These are phyloP conservation scores for Lophius piscatorius DNA, from an alignment of 2,113 vertebrate genomes.

Conservation along the genomic window DNA sequence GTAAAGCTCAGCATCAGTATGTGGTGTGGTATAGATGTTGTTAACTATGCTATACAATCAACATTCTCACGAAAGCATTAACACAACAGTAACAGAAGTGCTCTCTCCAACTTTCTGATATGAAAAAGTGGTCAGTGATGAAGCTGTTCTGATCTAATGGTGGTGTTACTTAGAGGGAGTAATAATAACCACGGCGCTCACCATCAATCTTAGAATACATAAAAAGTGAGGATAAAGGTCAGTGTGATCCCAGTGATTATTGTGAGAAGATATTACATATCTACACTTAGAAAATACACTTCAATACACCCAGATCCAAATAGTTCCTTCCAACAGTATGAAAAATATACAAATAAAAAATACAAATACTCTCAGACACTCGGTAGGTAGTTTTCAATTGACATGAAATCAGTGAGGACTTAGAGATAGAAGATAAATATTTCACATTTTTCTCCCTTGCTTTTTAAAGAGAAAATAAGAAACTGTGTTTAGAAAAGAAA, in stretches of 20 bases:
- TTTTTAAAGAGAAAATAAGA: slow-evolving; percentile 59
- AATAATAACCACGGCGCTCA: slow-evolving; percentile 33
- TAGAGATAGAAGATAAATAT: slow-evolving; percentile 79
- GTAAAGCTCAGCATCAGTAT: too few species aligned
- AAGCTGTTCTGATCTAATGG: slow-evolving; percentile 12
- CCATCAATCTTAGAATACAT: slow-evolving; percentile 41
- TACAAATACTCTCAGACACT: slow-evolving; percentile 76
- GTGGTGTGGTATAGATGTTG: too few species aligned
- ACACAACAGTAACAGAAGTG: slow-evolving; percentile 2
- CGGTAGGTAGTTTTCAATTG: slow-evolving; percentile 81
- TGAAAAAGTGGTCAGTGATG: slow-evolving; percentile 2
- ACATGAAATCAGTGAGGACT: slow-evolving; percentile 80
- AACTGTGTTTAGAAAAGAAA: slow-evolving; percentile 50
- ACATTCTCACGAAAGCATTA: slow-evolving; percentile 4
- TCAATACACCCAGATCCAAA: slow-evolving; percentile 69
- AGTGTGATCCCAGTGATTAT: slow-evolving; percentile 67
- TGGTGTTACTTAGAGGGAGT: slow-evolving; percentile 20
- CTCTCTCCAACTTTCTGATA: neutral
- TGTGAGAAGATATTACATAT: slow-evolving; percentile 70
- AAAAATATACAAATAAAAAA: slow-evolving; percentile 81
- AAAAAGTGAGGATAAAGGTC: slow-evolving; percentile 52
- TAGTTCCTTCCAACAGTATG: slow-evolving; percentile 77
- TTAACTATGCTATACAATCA: neutral
- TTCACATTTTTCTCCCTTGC: slow-evolving; percentile 76
- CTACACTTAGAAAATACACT: slow-evolving; percentile 74